These are phyloP conservation scores for Dendrocincla tyrannina DNA, from an alignment of 2,797 vertebrate species.

Conservation along the genomic window DNA sequence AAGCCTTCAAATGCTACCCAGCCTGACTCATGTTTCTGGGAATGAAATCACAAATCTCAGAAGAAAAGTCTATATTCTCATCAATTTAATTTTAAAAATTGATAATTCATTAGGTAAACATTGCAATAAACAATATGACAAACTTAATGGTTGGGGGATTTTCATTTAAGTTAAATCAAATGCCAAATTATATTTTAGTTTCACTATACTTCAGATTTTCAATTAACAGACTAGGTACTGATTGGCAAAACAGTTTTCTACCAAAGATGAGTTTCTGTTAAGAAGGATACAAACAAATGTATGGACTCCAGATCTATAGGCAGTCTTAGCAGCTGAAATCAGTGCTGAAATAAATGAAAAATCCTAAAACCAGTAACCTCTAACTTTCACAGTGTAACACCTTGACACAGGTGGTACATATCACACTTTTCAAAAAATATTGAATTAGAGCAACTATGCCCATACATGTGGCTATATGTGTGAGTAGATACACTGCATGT, in stretches of 20 bases:
- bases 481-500: background rate
- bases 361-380: background rate
- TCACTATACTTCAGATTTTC: background rate
- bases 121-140: background rate
- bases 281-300: background rate
- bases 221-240: background rate
- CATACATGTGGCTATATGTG: background rate
- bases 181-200: background rate
- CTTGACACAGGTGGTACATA: background rate
- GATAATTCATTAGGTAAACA: background rate
- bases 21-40: background rate
- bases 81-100: background rate
- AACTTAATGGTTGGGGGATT: background rate
- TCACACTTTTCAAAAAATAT: background rate
- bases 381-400: background rate
- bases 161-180: background rate
- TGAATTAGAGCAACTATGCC: background rate
- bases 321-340: background rate
- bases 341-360: background rate
- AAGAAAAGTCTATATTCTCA: background rate
- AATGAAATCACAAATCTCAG: background rate
- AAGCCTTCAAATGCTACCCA: background rate
- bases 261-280: background rate
- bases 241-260: background rate
- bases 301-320: background rate